These are phyloP conservation scores for Melolontha melolontha DNA, from an alignment of 2,888 invertebrate species.

Conservation along the genomic window DNA sequence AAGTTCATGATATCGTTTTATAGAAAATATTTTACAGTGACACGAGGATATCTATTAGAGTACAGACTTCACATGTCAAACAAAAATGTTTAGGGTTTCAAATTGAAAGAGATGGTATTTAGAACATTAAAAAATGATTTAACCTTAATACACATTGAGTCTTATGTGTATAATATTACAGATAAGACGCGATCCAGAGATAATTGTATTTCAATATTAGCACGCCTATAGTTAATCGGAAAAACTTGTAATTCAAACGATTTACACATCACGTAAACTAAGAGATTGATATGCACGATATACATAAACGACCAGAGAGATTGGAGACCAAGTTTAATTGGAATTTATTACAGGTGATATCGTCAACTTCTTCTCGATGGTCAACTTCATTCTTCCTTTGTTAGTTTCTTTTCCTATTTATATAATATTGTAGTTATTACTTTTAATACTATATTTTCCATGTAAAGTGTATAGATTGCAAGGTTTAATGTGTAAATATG, in stretches of 20 bases:
- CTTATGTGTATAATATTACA: slow-evolving; percentile 4
- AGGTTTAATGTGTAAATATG: too few species aligned
- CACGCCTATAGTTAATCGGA: slow-evolving; percentile 25
- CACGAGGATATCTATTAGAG: too few species aligned
- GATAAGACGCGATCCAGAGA: slow-evolving; percentile 20
- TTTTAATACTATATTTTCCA: too few species aligned
- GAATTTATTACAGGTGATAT: slow-evolving; percentile 34
- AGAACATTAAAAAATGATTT: too few species aligned
- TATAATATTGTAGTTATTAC: not conserved
- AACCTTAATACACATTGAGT: too few species aligned
- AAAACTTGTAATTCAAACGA: slow-evolving; percentile 36
- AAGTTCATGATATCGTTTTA: too few species aligned
- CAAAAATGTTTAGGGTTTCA: too few species aligned
- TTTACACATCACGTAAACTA: slow-evolving; percentile 33
- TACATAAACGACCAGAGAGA: slow-evolving; percentile 27
- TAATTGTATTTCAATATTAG: slow-evolving; percentile 27
- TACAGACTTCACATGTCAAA: too few species aligned
- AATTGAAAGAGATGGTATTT: too few species aligned
- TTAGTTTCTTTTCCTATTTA: not conserved
- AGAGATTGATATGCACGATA: slow-evolving; percentile 32
- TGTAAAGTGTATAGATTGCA: too few species aligned
- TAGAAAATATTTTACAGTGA: too few species aligned
- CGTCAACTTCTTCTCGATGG: slow-evolving; percentile 27
- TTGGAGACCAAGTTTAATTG: slow-evolving; percentile 35
- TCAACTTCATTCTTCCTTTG: slow-evolving; percentile 10